Evolutionary conservation across 35 echinoderm and acorn worm genomes (phyloP), one percentile per base, ranked within the genome.

Genomic region (Apostichopus californicus): DNA sequence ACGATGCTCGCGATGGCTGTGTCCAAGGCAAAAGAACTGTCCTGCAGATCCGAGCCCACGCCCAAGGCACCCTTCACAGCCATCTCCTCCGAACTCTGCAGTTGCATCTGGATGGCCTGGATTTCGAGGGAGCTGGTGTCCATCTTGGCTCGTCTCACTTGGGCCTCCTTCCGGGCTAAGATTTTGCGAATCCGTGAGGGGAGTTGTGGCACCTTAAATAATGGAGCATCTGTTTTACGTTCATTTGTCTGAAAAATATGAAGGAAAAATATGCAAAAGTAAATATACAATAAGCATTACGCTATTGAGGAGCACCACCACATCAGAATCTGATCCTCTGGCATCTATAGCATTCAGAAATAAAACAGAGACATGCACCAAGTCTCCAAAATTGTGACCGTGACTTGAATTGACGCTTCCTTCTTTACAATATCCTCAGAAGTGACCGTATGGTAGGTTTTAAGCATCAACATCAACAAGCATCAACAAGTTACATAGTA

Each of bases 171-270:
- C 15, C 89, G 71, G 71, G 89, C 89, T 77, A 91, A 60, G 53
- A 91, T 57, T 91, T 79, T 77, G 77, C 89, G 89, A 68, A 91
- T 91, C 89, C 89, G 71, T 91, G 89, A 77, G 77, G 89, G 89
- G 52, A 91, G 77, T 79, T 91, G 89, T 60, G 89, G 89, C 17
- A 91, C 89, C 89, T 91, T 91, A 73, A 91, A 91, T 54, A 91
- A 59, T 91, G 73, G 89, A 57, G 61, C 71, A 78, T 91, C 89
- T 79, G 71, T 91, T 55, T 79, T 91, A 28, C 77, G 75, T 91
- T 78, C 89, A 91, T 91, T 91, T 91, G 89, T 91, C 89, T 91
- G 89, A 53, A 91, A 91, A 53, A 91, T n/a, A 78, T 8, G 17
- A 91, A 21, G 63, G 52, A 63, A 89, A 72, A 6, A 72, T 46